Evolutionary conservation across 2,888 invertebrate genomes (phyloP).

Genomic region (Calliopum simillimum): DNA sequence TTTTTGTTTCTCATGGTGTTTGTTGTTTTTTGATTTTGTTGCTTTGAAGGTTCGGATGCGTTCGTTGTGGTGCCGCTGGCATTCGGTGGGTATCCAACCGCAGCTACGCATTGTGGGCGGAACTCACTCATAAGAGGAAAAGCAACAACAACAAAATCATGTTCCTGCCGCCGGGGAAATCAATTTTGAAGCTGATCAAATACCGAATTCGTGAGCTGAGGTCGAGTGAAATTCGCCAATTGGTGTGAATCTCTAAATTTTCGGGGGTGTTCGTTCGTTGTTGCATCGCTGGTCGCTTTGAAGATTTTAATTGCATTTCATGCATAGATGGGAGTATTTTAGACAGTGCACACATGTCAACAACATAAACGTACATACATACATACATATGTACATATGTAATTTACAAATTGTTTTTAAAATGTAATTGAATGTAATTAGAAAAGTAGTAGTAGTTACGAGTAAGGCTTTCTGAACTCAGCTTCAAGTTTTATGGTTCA

Average conservation of each 20-base stretch:
- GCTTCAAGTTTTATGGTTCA: no score
- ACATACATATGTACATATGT: not conserved
- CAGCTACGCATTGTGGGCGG: slow-evolving; percentile 49
- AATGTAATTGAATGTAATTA: no score
- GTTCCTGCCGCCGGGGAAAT: slow-evolving; percentile 57
- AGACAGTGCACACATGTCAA: not conserved
- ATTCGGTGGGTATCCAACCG: slow-evolving; percentile 23
- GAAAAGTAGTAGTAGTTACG: no score
- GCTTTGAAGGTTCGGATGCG: not conserved
- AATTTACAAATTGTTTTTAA: no score
- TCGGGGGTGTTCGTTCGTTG: slow-evolving; percentile 10
- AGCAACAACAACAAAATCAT: slow-evolving; percentile 47
- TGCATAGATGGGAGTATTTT: not conserved
- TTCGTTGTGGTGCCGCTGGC: slow-evolving; percentile 9
- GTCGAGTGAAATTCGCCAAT: slow-evolving; percentile 21
- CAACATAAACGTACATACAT: not conserved
- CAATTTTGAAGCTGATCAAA: slow-evolving; percentile 29
- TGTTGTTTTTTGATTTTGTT: not conserved
- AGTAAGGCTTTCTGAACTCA: no score
- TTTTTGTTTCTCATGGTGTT: no score
- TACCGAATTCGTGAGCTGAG: slow-evolving; percentile 20
- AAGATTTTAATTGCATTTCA: not conserved
- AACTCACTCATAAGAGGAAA: slow-evolving; percentile 56
- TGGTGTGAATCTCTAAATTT: not conserved
- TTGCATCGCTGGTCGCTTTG: not conserved